Evolutionary conservation across 2,888 invertebrate species (phyloP), one percentile per base, ranked within the genome.

Genomic region (Morpho deidamia): DNA sequence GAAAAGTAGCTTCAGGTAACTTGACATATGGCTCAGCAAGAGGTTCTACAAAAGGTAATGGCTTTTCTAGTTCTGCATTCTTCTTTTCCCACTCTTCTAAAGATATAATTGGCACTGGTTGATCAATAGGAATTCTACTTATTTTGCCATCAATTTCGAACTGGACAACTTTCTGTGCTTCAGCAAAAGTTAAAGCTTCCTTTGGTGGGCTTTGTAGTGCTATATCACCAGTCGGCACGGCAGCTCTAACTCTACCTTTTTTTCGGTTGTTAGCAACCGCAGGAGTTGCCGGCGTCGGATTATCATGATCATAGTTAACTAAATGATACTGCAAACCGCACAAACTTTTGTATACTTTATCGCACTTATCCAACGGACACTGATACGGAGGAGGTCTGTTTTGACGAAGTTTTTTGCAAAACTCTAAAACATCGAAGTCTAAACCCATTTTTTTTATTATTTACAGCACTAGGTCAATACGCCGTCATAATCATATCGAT

Each of bases 271-370:
- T 92, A 48, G 92, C 92, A 55, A 92, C 87, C 10, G 92, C 78
- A 38, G 93, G 92, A 54, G 93, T 92, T 44, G 91, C 81, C 45
- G 94, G 92, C 56, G 92, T 92, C 10, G 94, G 94, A 73, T 94
- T 94, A 69, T 95, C 94, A 76, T 97, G 96, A 77, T 97, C 96
- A 79, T 93, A 95, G 76, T 95, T 95, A 62, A 94, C 94, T 66
- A 97, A 83, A 76, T 97, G 97, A 76, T 95, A 96, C 72, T 96
- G 96, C 65, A 97, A 91, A 1, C 97, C 97, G 61, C 94, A 94
- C 61, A 95, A 93, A 59, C 96, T 96, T 83, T 96, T 96, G 81
- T 97, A 97, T 14, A 94, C 93, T 76, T 95, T 94, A 64, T 94
- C 95, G 84, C 97, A 97, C 70, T 95, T 94, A 67, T 94, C 93